These are phyloP conservation scores for Lethenteron reissneri DNA, from an alignment of 2,113 vertebrate species.

Conservation along the genomic window DNA sequence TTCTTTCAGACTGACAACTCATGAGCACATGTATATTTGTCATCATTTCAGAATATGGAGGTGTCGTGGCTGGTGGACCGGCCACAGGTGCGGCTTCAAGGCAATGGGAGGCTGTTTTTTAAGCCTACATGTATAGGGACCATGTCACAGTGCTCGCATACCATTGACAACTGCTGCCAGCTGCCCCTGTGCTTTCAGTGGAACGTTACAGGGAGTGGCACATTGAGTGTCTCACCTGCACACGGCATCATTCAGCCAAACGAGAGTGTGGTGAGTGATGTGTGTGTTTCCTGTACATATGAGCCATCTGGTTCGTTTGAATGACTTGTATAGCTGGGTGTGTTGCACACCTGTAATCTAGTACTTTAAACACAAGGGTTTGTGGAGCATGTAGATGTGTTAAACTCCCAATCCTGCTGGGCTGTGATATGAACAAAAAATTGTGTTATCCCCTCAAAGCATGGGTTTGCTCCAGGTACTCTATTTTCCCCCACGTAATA, in stretches of 20 bases:
- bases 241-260: conserved; percentile 43
- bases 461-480: too few relatives aligned
- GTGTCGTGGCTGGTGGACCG: conserved; percentile 34
- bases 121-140: conserved; percentile 41
- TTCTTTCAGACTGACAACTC: neutral
- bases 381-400: too few relatives aligned
- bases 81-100: conserved; percentile 32
- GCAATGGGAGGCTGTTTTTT: conserved; percentile 36
- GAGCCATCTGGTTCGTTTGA: too few relatives aligned
- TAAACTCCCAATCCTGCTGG: too few relatives aligned
- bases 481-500: too few relatives aligned
- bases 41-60: conserved; percentile 28
- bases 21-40: conserved; percentile 11
- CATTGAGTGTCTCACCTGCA: conserved; percentile 37
- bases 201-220: conserved; percentile 29
- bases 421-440: too few relatives aligned
- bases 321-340: too few relatives aligned
- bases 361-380: too few relatives aligned
- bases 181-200: conserved; percentile 49
- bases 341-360: too few relatives aligned
- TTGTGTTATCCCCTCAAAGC: too few relatives aligned
- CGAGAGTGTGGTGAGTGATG: conserved; percentile 36
- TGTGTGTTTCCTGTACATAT: too few relatives aligned
- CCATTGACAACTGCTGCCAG: conserved; percentile 39
- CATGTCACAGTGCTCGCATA: conserved; percentile 22